Base-by-base conservation (phyloP, 1,140 invertebrate species). In the Gryon sp. region DNA sequence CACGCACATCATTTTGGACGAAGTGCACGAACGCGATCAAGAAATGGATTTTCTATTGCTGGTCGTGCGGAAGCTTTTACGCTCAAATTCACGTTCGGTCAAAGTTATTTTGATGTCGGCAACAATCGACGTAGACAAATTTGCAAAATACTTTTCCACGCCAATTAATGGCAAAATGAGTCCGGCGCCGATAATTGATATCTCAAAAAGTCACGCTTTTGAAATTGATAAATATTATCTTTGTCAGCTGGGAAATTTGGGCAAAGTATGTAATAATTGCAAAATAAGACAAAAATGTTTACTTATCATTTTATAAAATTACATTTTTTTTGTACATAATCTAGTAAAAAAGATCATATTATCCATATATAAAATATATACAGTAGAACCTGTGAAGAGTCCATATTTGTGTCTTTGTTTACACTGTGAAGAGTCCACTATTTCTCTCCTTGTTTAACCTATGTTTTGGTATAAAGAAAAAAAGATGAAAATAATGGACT, bases 11-110 rank as follows among this genome's bases (percentile, higher is more conserved):
- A 91, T 96, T 66, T 92, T 97, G 6, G 97, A 99, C 85, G 97
- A 99, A 89, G 95, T 98, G 2, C 97, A 98, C 83, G 97, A 98
- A 85, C 90, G 97, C 14, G 95, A 97, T 82, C 92, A 96, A 84
- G 96, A 99, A 57, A 96, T 97, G 90, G 97, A 94, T 91, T 98
- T 99, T 84, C 87, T 99, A 2, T 83, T 99, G 4, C 90, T 98
- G 11, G 89, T 99, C 8, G 90, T 99, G 0, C 92, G 94, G 57
- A 95, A 95, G 46, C 86, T 98, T 9, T 82, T 97, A n/a, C 90
- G 91, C 30, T 92, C 92, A 0, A 94, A 94, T 76, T 93, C 93
- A 0, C 87, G 90, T 1, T 87, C 89, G 40, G 93, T 95, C 0
- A 96, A 94, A 86, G 90, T 98, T 1, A 92, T 97, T 34, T 82